Base-by-base conservation (phyloP, 2,888 invertebrate genomes). In the Drosophila diplacantha region DNA sequence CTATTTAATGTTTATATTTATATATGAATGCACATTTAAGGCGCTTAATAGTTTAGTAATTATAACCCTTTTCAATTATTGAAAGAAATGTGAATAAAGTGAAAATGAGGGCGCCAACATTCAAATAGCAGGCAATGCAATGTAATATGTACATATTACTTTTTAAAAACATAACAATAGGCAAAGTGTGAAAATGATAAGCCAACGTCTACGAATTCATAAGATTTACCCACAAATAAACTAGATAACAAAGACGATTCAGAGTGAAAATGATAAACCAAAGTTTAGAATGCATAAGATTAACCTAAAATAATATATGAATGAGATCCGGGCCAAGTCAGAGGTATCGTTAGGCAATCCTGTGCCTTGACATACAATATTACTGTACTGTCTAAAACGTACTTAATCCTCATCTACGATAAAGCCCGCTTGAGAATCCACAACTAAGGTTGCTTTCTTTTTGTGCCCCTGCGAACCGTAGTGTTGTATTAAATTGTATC, bases 401-500 rank as follows among this genome's bases (percentile, higher is more conserved):
- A 22, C 12, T 49, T 14, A 16, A 14, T 37, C 31, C 4, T 43
- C 7, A 5, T 29, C 5, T 3, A 4, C 4, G 9, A n/a, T 29
- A 3, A 14, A 5, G 5, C 2, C 5, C 14, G 24, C 2, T 18
- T 18, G 9, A 2, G 12, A 3, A 18, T 53, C 20, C 9, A 20
- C n/a, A 2, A 24, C 18, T 1, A n/a, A 24, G 3, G 24, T 26
- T 4, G 32, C 54, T 16, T 11, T 43, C 5, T 35, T 54, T 3
- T 46, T 16, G n/a, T 35, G 65, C 2, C 9, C 5, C 5, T 22
- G 14, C 7, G 65, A 22, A 6, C 14, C 16, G 7, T n/a, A 56
- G 14, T 64, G 64, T 2, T 9, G 9, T 11, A 47, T 56, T 16
- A 64, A 29, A 31, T 26, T 31, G 5, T 7, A 6, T 29, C 11